Evolutionary conservation across 2,113 vertebrate genomes (phyloP).

Genomic region (Oncorhynchus clarkii): DNA sequence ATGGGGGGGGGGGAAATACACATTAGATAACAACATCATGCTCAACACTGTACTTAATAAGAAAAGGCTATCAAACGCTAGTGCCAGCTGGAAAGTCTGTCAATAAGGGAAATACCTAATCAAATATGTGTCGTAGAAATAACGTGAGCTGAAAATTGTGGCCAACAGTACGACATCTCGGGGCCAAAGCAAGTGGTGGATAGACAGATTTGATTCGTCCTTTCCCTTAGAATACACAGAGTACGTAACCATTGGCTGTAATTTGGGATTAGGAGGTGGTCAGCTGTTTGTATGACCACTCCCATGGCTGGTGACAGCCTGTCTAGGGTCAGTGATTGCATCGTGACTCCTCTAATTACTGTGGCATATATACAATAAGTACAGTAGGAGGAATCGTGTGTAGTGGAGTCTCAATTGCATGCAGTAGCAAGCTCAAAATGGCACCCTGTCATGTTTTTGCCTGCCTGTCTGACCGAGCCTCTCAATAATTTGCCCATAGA

Average conservation of each 20-base stretch:
- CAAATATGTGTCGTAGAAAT: not conserved
- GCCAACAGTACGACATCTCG: not conserved
- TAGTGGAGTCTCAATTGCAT: not conserved
- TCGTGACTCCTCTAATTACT: not conserved
- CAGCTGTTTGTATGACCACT: not conserved
- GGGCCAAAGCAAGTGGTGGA: not conserved
- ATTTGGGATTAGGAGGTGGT: constrained; percentile 1
- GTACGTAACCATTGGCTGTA: not conserved
- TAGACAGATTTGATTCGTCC: not conserved
- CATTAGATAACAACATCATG: not conserved
- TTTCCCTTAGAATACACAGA: not conserved
- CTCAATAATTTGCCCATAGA: too few relatives aligned
- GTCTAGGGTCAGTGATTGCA: not conserved
- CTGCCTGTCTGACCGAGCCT: not conserved
- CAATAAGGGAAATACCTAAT: not conserved
- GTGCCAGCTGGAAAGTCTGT: not conserved
- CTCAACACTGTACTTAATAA: not conserved
- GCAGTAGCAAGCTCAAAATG: not conserved
- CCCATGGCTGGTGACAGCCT: not conserved
- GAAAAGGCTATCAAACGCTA: not conserved
- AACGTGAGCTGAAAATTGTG: not conserved
- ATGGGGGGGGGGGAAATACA: not conserved
- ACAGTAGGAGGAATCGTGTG: not conserved
- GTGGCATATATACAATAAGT: not conserved
- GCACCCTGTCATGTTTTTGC: too few relatives aligned